Base-by-base conservation (phyloP, 1,140 invertebrate genomes). In the Listronotus bonariensis region DNA sequence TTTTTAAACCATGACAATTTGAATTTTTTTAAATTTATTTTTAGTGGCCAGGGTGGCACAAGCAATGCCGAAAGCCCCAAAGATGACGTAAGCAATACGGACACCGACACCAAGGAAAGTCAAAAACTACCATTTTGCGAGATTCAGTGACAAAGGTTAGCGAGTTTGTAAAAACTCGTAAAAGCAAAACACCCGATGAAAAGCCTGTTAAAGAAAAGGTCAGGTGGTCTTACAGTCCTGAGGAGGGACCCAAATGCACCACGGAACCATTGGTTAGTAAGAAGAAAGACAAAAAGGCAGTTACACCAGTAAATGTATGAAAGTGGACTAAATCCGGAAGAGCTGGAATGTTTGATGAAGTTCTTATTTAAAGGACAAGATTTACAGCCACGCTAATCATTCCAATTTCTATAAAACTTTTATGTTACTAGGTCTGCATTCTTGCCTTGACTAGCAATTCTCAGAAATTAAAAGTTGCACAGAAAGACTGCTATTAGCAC, bases 91-190 rank as follows among this genome's bases (percentile, higher is more conserved):
- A 82, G 78, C 72, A 84, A 83, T 70, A 76, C 77, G 51, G 82
- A 84, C 68, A 73, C 70, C 15, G 83, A 83, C 72, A 76, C 79
- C 45, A 82, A 82, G 74, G 82, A 84, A 48, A 79, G 77, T 63
- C 81, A 82, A 65, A 88, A 88, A 77, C 73, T 87, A 72, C 84
- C 83, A 40, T 88, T 88, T 77, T 88, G 87, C 80, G 84, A 85
- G 77, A 87, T 88, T 80, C 87, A 88, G 84, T 88, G 86, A 88
- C 82, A 81, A 80, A 82, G 78, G 81, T 81, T 77, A 81, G 77
- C 80, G 77, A 78, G 77, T 78, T 78, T 76, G 72, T 76, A 38
- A 78, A 74, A 78, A 79, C 77, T 78, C 77, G 76, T 65, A 78
- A 77, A 77, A 74, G 71, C 46, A 78, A 77, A 72, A 78, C 75